Conservation (phyloP, 1,140 invertebrate genomes). For the Heterodera carotae region DNA sequence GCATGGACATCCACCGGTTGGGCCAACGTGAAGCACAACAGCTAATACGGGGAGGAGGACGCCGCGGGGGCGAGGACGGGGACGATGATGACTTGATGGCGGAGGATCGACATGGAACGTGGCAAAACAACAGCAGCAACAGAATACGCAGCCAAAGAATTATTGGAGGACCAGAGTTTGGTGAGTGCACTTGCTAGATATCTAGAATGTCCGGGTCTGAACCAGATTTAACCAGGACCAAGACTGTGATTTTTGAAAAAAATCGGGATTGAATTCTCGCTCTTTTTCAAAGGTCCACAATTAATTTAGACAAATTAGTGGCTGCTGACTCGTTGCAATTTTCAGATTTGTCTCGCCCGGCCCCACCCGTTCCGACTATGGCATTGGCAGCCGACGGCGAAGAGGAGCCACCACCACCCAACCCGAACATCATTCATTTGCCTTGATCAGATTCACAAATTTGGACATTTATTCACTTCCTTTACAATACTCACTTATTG, state of each 20-base stretch:
- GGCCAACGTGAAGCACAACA: slow-evolving; percentile 12
- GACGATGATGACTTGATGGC: too few species aligned
- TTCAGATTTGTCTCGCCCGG: neutral
- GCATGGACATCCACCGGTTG: slow-evolving; percentile 40
- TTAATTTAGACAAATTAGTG: too few species aligned
- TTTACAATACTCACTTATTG: too few species aligned
- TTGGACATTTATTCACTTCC: too few species aligned
- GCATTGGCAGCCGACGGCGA: neutral
- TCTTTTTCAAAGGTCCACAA: too few species aligned
- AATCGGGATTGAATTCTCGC: too few species aligned
- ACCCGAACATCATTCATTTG: slow-evolving; percentile 1
- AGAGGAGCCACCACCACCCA: neutral
- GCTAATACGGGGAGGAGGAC: neutral
- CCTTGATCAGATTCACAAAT: too few species aligned
- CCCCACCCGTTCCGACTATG: neutral
- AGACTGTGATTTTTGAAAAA: too few species aligned
- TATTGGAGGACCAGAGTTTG: neutral
- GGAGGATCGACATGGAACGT: neutral
- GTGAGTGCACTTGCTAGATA: neutral
- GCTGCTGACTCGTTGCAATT: too few species aligned
- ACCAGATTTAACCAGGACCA: too few species aligned
- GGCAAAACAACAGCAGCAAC: neutral
- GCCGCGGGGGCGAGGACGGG: too few species aligned
- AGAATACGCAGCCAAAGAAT: neutral
- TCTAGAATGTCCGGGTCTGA: too few species aligned